Conservation (phyloP, 2,888 invertebrate species). For the Melinaea menophilus region DNA sequence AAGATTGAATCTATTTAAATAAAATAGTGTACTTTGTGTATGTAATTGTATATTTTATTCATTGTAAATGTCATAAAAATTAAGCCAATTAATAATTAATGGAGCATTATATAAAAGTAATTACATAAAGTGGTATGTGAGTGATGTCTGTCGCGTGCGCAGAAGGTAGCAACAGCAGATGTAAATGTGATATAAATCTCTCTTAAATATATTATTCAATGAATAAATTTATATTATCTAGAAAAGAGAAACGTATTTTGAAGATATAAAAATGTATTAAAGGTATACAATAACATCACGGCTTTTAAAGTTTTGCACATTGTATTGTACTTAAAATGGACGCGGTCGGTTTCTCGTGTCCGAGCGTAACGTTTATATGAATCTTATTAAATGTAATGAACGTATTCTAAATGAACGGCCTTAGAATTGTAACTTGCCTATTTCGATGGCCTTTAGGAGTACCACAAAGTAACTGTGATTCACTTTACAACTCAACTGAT, state of each 20-base stretch:
- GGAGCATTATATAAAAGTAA: conserved; percentile 22
- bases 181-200: conserved; percentile 32
- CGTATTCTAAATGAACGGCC: conserved; percentile 51
- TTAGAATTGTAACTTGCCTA: conserved; percentile 52
- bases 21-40: conserved; percentile 52
- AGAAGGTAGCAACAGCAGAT: conserved; percentile 21
- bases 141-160: conserved; percentile 21
- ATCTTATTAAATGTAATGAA: conserved; percentile 35
- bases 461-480: conserved; percentile 72
- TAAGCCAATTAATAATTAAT: conserved; percentile 9
- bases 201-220: conserved; percentile 25
- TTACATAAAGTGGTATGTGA: conserved; percentile 19
- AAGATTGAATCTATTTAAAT: conserved; percentile 50
- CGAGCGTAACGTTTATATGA: conserved; percentile 18
- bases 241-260: conserved; percentile 8
- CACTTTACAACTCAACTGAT: conserved; percentile 64
- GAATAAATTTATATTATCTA: conserved; percentile 21
- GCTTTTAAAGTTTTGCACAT: conserved; percentile 31
- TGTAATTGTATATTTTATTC: conserved; percentile 48
- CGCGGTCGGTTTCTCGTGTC: conserved; percentile 43
- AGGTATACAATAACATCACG: conserved; percentile 23
- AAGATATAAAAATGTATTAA: conserved; percentile 19
- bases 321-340: conserved; percentile 63
- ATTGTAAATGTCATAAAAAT: conserved; percentile 37
- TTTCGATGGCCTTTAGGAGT: conserved; percentile 60